Percentiles rank a stretch among this genome's conserved stretches.
Evolutionary conservation across 2,113 vertebrate genomes (phyloP).

Genomic region (Columbina picui): DNA sequence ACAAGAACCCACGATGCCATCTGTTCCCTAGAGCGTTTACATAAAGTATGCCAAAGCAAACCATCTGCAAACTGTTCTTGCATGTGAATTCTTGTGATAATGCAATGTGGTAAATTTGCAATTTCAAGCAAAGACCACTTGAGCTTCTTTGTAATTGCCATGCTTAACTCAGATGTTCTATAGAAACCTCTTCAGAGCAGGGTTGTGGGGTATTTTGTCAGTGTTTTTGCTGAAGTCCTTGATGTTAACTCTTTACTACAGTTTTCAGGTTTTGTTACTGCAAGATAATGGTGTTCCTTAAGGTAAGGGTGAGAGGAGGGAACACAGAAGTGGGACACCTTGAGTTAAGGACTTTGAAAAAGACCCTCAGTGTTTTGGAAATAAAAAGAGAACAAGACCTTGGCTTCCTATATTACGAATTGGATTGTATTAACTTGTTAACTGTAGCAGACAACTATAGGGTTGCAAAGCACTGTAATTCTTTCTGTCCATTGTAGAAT

Average conservation of each 20-base stretch:
- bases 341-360: background rate
- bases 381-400: background rate
- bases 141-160: conserved; percentile 69
- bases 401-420: background rate
- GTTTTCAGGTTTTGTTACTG: background rate
- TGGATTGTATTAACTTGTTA: background rate
- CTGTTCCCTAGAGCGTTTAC: conserved; percentile 75
- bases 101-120: conserved; percentile 66
- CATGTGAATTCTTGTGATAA: conserved; percentile 60
- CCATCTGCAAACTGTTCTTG: conserved; percentile 74
- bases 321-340: background rate
- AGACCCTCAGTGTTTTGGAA: background rate
- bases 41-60: conserved; percentile 72
- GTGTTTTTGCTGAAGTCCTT: conserved; percentile 45
- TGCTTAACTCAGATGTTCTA: conserved; percentile 64
- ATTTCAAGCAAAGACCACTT: conserved; percentile 73
- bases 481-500: background rate
- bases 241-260: conserved; percentile 35
- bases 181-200: conserved; percentile 51
- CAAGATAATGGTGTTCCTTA: background rate
- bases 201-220: background rate
- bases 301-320: background rate
- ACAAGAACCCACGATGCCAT: conserved; percentile 70
- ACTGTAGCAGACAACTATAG: background rate
- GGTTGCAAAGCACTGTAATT: background rate